Percentiles rank a stretch among this genome's conserved stretches.
These are phyloP conservation scores for Phalacrocorax aristotelis DNA, from an alignment of 2,113 vertebrate genomes.

Conservation along the genomic window DNA sequence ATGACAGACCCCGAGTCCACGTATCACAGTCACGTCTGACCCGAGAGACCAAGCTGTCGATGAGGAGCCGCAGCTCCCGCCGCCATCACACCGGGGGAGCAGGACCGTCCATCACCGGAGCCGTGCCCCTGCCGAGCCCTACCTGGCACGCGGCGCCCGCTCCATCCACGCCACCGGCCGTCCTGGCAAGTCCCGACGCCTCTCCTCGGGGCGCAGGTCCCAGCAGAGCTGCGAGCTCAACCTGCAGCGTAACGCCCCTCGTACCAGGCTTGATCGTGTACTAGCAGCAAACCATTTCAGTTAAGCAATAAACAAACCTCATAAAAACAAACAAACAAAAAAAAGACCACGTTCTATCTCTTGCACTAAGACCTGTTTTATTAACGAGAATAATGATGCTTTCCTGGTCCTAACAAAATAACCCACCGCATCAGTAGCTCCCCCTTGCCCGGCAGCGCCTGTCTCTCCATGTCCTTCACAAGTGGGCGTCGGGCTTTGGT, in stretches of 20 bases:
- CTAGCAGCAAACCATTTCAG: conserved; percentile 38
- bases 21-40: neutral
- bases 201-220: neutral
- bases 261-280: neutral
- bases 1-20: neutral
- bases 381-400: neutral
- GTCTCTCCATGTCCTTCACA: neutral
- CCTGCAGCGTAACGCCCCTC: neutral
- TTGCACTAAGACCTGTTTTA: conserved; percentile 59
- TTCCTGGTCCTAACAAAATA: neutral
- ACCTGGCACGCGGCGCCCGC: neutral
- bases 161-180: accelerated
- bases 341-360: conserved; percentile 19
- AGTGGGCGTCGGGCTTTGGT: neutral
- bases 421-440: conserved; percentile 8
- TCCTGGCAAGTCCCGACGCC: neutral
- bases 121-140: neutral
- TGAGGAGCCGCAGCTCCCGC: neutral
- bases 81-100: accelerated
- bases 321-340: neutral
- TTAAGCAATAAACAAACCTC: conserved; percentile 73
- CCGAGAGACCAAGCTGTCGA: neutral
- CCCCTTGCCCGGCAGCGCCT: neutral
- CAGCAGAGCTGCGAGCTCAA: neutral
- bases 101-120: neutral